These are phyloP conservation scores for Drosophila sturtevanti DNA, from an alignment of 1,140 invertebrate genomes.

Conservation along the genomic window DNA sequence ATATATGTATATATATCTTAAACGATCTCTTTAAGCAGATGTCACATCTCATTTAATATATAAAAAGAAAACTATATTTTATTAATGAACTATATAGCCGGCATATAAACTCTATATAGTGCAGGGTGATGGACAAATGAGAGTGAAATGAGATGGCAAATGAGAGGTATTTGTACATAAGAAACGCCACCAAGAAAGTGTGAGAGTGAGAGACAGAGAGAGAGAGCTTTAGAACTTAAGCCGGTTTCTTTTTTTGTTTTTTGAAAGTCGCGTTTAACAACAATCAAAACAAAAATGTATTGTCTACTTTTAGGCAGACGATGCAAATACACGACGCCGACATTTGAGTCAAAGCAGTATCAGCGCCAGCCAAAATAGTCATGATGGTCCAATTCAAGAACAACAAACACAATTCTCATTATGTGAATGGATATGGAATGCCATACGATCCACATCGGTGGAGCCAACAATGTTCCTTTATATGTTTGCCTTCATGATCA, in stretches of 20 bases:
- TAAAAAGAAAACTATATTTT: too few species aligned
- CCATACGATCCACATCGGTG: slow-evolving; percentile 84
- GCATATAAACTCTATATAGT: too few species aligned
- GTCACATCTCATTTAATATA: too few species aligned
- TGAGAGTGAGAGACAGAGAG: background rate
- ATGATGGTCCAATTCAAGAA: background rate
- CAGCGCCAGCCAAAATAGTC: slow-evolving; percentile 1
- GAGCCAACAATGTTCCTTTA: slow-evolving; percentile 91
- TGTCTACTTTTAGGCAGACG: slow-evolving; percentile 58
- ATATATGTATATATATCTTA: too few species aligned
- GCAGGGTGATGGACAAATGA: too few species aligned
- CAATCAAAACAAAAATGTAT: background rate
- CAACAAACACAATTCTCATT: background rate
- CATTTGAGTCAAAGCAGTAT: slow-evolving; percentile 36
- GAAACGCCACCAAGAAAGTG: too few species aligned
- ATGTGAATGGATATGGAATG: slow-evolving; percentile 28
- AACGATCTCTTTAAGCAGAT: too few species aligned
- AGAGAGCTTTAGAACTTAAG: background rate
- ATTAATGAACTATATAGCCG: too few species aligned
- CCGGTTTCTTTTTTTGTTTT: too few species aligned
- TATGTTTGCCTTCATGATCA: slow-evolving; percentile 91
- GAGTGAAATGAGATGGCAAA: too few species aligned
- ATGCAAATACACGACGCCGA: slow-evolving; percentile 26
- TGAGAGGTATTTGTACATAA: too few species aligned
- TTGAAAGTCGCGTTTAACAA: background rate